Base-by-base conservation (phyloP, 2,888 invertebrate species). In the Lamellibrachia satsuma region DNA sequence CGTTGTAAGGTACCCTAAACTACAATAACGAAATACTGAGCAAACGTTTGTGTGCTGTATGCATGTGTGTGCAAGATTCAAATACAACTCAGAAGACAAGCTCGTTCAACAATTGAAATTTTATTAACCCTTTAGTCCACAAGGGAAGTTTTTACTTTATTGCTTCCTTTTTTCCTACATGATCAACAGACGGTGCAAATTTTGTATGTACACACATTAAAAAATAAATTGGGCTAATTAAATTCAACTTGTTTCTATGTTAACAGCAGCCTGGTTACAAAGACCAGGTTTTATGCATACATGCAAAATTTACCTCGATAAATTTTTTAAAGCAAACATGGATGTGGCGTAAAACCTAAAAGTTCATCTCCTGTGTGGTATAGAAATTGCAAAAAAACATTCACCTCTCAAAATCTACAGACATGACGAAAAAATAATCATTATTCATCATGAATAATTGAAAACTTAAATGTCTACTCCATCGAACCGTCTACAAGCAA, bases 121-220 rank as follows among this genome's bases (percentile, higher is more conserved):
- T 75, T 75, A 75, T 75, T 75, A 75, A 75, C 75, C 75, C 75
- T 75, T 75, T 75, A 75, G 75, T 75, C 75, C 75, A 75, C 75
- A 75, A 39, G 75, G 75, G 75, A 75, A 75, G 75, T 75, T 15
- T 75, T 75, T 75, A 57, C 57, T 57, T 57, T 57, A 75, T n/a
- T 75, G 75, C n/a, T n/a, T 75, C 75, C 75, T 75, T 75, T 39
- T 55, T 75, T 75, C 75, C 75, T 75, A 75, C 75, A 75, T 75
- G 75, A 75, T 75, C 75, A 75, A 75, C 75, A 75, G 75, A 75
- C 75, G 75, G 75, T 75, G 75, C 75, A 75, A 75, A 75, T 75
- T 75, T 75, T 75, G 75, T 75, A 75, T 75, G 75, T 75, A 75
- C 75, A 75, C 75, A 75, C 75, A 75, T 75, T 75, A 15, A 75